Base-by-base conservation (phyloP, 2,888 invertebrate genomes). In the Gibbula magus region DNA sequence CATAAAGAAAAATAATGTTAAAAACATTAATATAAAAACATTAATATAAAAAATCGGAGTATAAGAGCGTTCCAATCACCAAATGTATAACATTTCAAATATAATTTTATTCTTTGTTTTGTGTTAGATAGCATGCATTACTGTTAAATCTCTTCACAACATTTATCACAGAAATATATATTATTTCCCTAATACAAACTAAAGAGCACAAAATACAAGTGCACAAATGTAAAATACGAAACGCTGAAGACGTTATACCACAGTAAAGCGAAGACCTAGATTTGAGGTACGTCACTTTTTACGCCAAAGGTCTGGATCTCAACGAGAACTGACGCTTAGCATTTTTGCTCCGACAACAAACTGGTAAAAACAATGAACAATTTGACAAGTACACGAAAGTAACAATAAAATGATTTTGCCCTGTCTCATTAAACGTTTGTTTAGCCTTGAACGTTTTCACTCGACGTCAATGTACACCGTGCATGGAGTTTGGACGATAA, bases 391-490 rank as follows among this genome's bases (percentile, higher is more conserved):
- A 61, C 61, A 61, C 61, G 61, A 61, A 61, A 61, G 29, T 61
- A 61, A 25, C 61, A 61, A 25, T 61, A 29, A 29, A 29, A 16
- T 61, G 25, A 61, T 61, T 61, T 61, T 61, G 7, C 29, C 61
- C 61, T 61, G 61, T 61, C 61, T 61, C 61, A 61, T 61, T 61
- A 61, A 61, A 61, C 61, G 61, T 61, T 61, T 61, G 61, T 61
- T 61, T 61, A 61, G 61, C 61, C 61, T 61, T 61, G 61, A 61
- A 61, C 25, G 29, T 29, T 29, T 25, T 16, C 61, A 22, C 25
- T 29, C 29, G 25, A 25, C 29, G 13, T 29, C 29, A 61, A 61
- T 61, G 61, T 61, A 61, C 61, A 61, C 61, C 29, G 16, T 25
- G 61, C 61, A 16, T 61, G 61, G 56, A 29, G 29, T 25, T 29